Base-by-base conservation (phyloP, 2,888 invertebrate genomes). In the Gasteruption jaculator region DNA sequence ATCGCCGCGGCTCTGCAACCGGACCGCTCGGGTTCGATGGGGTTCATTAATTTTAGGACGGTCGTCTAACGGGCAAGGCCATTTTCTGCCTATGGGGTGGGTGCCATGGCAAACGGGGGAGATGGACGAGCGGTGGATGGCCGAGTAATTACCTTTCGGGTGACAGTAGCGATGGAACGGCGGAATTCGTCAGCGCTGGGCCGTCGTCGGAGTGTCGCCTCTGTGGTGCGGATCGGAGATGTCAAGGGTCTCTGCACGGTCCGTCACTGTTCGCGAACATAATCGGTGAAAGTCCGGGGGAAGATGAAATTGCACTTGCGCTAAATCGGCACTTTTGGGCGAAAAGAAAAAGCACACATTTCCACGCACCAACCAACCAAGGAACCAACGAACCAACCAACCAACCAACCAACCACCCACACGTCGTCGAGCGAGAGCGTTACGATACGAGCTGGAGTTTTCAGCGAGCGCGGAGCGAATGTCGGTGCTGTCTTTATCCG, bases 181-280 rank as follows among this genome's bases (percentile, higher is more conserved):
- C 49, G 41, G 43, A 44, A 25, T 43, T 27, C 29, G 34, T 40
- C 35, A 41, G 42, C 18, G 38, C 41, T 38, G 43, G 11, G 11
- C 29, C 5, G 5, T 11, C 29, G 11, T 8, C 12, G 11, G 7
- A 29, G 5, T 11, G 10, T 38, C 27, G 21, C 48, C 43, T 44
- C 50, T 55, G 50, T 57, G 55, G 57, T 57, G 57, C 51, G 52
- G 50, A 52, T 49, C 50, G 38, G 41, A 48, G 44, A 50, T 45
- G 50, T 49, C 49, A 53, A 49, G 46, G 51, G 39, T 26, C 26
- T 8, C 26, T 8, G n/a, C 26, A 14, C 5, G 26, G 26, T 10
- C 7, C 24, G 24, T 5, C 14, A 4, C 26, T 11, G 14, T 26
- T 5, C 5, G 26, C 8, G 5, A 14, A 26, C 54, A 54, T 54